Evolutionary conservation across 1,140 invertebrate genomes (phyloP).

Genomic region (Atta colombica): DNA sequence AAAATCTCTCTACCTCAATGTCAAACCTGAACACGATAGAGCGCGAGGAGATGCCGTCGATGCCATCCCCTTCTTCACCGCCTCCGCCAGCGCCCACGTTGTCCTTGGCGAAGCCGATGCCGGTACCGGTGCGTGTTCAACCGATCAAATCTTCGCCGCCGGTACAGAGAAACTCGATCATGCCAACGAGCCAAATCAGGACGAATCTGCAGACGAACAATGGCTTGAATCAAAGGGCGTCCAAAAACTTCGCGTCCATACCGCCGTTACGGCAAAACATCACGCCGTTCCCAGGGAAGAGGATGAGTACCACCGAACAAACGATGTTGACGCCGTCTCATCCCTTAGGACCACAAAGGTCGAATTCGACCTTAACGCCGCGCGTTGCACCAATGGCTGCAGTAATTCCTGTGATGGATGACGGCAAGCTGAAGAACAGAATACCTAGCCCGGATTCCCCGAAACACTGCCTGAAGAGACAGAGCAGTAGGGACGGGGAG

Average conservation of each 20-base stretch:
- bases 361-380: constrained; percentile 83
- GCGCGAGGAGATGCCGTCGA: constrained; percentile 77
- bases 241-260: constrained; percentile 83
- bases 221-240: constrained; percentile 75
- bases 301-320: constrained; percentile 62
- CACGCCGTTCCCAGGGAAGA: constrained; percentile 82
- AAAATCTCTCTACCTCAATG: constrained; percentile 85
- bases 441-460: constrained; percentile 83
- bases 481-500: constrained; percentile 82
- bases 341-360: constrained; percentile 84
- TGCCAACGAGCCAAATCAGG: constrained; percentile 84
- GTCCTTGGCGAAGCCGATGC: constrained; percentile 78
- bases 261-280: constrained; percentile 83
- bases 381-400: constrained; percentile 85
- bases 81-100: constrained; percentile 77
- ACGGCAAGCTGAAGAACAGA: constrained; percentile 84
- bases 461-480: constrained; percentile 83
- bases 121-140: constrained; percentile 82
- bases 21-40: constrained; percentile 80
- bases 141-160: constrained; percentile 84
- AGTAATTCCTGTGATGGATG: constrained; percentile 84
- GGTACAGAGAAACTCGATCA: constrained; percentile 82
- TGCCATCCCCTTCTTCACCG: constrained; percentile 76
- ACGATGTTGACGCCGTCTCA: constrained; percentile 69
- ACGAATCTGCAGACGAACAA: constrained; percentile 84